Conservation (phyloP, 2,888 invertebrate genomes). For the Lingula anatina region DNA sequence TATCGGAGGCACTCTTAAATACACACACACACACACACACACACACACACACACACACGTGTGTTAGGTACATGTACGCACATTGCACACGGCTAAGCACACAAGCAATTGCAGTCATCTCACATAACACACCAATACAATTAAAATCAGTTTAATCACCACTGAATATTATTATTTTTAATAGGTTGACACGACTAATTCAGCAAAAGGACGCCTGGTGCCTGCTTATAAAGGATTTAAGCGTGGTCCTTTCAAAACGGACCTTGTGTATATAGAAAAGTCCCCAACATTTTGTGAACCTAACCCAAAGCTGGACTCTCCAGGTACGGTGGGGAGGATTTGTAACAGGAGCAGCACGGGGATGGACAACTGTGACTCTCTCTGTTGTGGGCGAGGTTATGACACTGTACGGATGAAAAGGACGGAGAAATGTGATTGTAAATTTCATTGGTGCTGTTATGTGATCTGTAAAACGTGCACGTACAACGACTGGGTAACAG, state of each 20-base stretch:
- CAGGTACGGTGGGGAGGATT: slow-evolving; percentile 42
- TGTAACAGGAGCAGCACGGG: slow-evolving; percentile 42
- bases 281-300: slow-evolving; percentile 88
- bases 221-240: too few species aligned
- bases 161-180: too few species aligned
- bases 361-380: slow-evolving; percentile 37
- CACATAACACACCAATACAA: too few species aligned
- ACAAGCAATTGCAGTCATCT: too few species aligned
- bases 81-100: too few species aligned
- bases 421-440: slow-evolving; percentile 45
- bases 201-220: too few species aligned
- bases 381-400: slow-evolving; percentile 45
- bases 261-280: slow-evolving; percentile 85
- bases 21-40: slow-evolving; percentile 1
- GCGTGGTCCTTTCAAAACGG: too few species aligned
- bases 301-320: slow-evolving; percentile 39
- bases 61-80: neutral
- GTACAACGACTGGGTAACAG: slow-evolving; percentile 70
- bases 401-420: slow-evolving; percentile 55
- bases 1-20: neutral
- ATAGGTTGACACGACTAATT: too few species aligned
- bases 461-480: slow-evolving; percentile 53
- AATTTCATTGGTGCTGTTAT: slow-evolving; percentile 51
- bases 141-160: too few species aligned
- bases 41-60: neutral